Base-by-base conservation (phyloP, 2,888 invertebrate species). In the Dilophus febrilis region DNA sequence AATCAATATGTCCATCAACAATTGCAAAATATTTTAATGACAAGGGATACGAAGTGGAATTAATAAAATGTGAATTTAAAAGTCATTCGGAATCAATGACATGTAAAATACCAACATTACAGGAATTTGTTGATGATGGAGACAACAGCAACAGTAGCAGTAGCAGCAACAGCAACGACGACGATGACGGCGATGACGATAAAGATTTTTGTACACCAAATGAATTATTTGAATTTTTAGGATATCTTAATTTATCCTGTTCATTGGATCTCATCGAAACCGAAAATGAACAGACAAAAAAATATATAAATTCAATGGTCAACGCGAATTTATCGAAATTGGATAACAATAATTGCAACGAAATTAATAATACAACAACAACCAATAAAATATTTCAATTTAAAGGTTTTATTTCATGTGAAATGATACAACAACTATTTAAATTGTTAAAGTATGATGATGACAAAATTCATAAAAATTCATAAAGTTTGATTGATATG, bases 1-100 rank as follows among this genome's bases (percentile, higher is more conserved):
- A 56, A 38, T 54, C 54, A 12, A 45, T 71, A 18, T 73, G 72
- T 47, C 69, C 72, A 35, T 73, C 73, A n/a, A 72, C 73, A 1
- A 47, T 70, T 33, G 72, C 72, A 11, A 66, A 68, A 46, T 73
- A 70, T 59, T 68, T 73, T 47, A 44, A 57, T 31, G 56, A 62
- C 46, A 53, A 51, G 37, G 62, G 64, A 6, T 67, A 66, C 46
- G 46, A 50, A 4, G 63, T 70, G 3, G 56, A 58, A 41, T 46
- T 64, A 26, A 68, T 67, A 48, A 52, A 53, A 32, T 64, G 68
- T 27, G 57, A 53, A 40, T 53, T 59, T 37, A 49, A 47, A 27
- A 51, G 54, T 13, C 57, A 54, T 34, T 52, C 50, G 4, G 51
- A 58, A 14, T 57, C 61, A 47, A 55, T 60, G 22, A 45, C 65